Conservation (phyloP, 1,140 invertebrate species). For the Hyles euphorbiae region DNA sequence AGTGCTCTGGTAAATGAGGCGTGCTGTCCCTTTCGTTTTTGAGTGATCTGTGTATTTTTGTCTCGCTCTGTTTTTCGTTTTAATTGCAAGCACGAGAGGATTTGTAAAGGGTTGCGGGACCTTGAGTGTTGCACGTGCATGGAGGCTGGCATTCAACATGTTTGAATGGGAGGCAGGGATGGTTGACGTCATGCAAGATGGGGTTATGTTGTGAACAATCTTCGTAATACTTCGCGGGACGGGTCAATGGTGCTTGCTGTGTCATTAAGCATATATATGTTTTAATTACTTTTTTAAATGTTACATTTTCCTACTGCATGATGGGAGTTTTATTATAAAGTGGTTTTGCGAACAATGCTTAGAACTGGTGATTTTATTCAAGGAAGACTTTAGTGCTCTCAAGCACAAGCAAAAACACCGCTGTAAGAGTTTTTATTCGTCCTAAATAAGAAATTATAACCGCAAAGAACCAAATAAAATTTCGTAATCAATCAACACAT, state of each 20-base stretch:
- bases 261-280: constrained; percentile 6
- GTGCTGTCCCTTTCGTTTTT: constrained; percentile 50
- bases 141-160: constrained; percentile 61
- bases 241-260: constrained; percentile 17
- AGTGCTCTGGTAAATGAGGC: constrained; percentile 68
- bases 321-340: no score
- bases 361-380: no score
- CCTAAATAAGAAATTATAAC: no score
- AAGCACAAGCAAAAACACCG: no score
- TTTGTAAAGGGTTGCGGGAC: constrained; percentile 67
- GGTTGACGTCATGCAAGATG: constrained; percentile 26
- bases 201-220: constrained; percentile 18
- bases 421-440: no score
- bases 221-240: constrained; percentile 5
- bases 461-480: no score
- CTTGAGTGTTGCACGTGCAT: constrained; percentile 70
- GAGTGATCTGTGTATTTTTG: constrained; percentile 31
- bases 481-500: not conserved
- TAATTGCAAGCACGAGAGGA: constrained; percentile 72
- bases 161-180: constrained; percentile 58
- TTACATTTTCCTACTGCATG: no score
- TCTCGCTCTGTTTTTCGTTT: constrained; percentile 67
- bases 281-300: no score
- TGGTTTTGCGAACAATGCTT: no score
- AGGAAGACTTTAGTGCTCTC: no score